Conservation (phyloP, 1,140 invertebrate genomes). For the Yoshiicerus persimilis region DNA sequence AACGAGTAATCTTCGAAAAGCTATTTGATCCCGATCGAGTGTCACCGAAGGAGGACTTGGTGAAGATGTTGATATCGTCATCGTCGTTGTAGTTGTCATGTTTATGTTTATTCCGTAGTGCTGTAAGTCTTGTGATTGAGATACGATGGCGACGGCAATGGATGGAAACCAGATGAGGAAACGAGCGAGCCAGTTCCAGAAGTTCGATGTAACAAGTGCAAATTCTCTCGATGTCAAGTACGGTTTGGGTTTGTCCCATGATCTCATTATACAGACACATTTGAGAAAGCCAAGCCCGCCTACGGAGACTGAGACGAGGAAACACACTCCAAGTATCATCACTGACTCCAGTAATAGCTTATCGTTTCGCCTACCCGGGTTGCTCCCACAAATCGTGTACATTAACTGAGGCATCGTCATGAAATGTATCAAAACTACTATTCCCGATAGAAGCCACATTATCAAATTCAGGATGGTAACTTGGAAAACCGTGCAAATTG, state of each 20-base stretch:
- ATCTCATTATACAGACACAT: conserved; percentile 45
- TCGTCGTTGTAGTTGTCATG: background rate
- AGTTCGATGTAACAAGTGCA: conserved; percentile 46
- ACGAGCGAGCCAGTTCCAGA: conserved; percentile 42
- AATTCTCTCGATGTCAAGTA: conserved; percentile 47
- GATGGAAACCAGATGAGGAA: conserved; percentile 47
- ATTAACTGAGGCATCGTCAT: conserved; percentile 45
- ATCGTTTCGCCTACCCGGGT: background rate
- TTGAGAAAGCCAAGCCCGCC: conserved; percentile 49
- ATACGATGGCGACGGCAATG: conserved; percentile 36
- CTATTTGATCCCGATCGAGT: background rate
- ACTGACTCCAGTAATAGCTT: conserved; percentile 40
- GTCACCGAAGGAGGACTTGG: background rate
- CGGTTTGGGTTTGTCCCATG: conserved; percentile 46
- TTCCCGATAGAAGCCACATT: conserved; percentile 43
- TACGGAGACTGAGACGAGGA: conserved; percentile 38
- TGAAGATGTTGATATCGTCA: background rate
- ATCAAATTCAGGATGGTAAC: conserved; percentile 46
- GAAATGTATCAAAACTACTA: conserved; percentile 44
- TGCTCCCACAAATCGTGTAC: conserved; percentile 46
- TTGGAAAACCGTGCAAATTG: conserved; percentile 47
- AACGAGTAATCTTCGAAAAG: conserved; percentile 41
- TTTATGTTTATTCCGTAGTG: background rate
- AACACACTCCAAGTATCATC: conserved; percentile 36
- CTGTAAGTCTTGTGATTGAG: conserved; percentile 6